Base-by-base conservation (phyloP, 2,113 vertebrate species). In the Glaucomys volans region DNA sequence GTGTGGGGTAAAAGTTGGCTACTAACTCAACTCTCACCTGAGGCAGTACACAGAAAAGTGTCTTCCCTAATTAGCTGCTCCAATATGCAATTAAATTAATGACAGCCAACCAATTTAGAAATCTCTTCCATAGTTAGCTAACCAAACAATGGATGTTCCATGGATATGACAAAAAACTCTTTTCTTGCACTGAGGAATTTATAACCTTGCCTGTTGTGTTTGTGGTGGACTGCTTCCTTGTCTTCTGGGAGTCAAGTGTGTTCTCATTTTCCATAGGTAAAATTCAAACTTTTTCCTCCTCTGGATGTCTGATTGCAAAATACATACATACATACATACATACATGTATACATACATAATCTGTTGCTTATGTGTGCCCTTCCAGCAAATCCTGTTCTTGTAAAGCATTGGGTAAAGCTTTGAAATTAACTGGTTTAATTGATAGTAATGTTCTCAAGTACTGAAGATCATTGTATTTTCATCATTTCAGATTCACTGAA, bases 1-100 rank as follows among this genome's bases (percentile, higher is more conserved):
- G 32, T 77, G n/a, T 3, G 20, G 80, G 66, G 79, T 83, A 64
- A 95, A 92, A 89, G 64, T 44, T 96, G 94, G 92, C 93, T 91
- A 11, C 83, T 59, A n/a, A 83, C 54, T 95, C 83, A 66, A 81
- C 57, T 77, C 44, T 91, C 86, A 96, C 96, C 77, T 76, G 88
- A 86, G 94, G 92, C 85, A 62, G 67, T 57, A 84, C 54, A 91
- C 7, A 69, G 90, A 84, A 91, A 81, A 62, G 66, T 66, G n/a
- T 71, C 32, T n/a, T 87, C 84, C 69, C 71, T 92, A 96, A 96
- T 90, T 95, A 98, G 86, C 75, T 91, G 50, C 42, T 42, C 54
- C 62, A 90, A 24, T 91, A n/a, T 81, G 67, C 77, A 88, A 82
- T 96, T 94, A 80, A 77, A 83, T 80, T 88, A 82, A 95, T 87